Base-by-base conservation (phyloP, 2,888 invertebrate genomes). In the Phania funesta region DNA sequence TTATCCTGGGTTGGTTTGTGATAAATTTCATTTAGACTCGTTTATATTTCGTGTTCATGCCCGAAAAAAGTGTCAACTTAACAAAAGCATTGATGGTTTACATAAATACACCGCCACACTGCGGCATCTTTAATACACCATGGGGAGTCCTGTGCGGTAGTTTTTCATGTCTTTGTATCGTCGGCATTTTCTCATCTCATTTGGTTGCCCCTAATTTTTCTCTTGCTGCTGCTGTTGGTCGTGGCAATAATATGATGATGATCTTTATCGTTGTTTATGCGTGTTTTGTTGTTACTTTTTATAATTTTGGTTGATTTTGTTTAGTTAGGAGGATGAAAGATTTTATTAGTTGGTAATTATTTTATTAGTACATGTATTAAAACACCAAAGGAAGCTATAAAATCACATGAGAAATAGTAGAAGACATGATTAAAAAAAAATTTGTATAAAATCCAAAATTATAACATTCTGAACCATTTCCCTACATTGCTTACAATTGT, bases 41-140 rank as follows among this genome's bases (percentile, higher is more conserved):
- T 75, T 41, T 65, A 38, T 56, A n/a, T 65, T 54, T 18, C 24
- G 16, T 88, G 88, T 89, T 88, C 89, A 89, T 88, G 89, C 89
- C 90, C 90, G 87, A 89, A 88, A 88, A 89, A 90, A 90, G 89
- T 90, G 90, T 90, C 91, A 90, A 90, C 91, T 88, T 87, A 90
- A 90, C 91, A 90, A 90, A 90, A 89, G 88, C 88, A 89, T 87
- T 88, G 89, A 81, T 84, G 85, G 86, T 87, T 20, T 13, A 56
- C 87, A 90, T 90, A 90, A 90, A 90, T 87, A 86, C 83, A 84
- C 90, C 90, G 90, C 86, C 84, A 85, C 75, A 46, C 56, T 76
- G 87, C 90, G 91, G 91, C 87, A 84, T 87, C 90, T 91, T 90
- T 90, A 90, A 89, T 88, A 85, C 88, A 84, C 90, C 86, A 87